Evolutionary conservation across 2,888 invertebrate genomes (phyloP), one percentile per base, ranked within the genome.

Genomic region (Torymus texanus): DNA sequence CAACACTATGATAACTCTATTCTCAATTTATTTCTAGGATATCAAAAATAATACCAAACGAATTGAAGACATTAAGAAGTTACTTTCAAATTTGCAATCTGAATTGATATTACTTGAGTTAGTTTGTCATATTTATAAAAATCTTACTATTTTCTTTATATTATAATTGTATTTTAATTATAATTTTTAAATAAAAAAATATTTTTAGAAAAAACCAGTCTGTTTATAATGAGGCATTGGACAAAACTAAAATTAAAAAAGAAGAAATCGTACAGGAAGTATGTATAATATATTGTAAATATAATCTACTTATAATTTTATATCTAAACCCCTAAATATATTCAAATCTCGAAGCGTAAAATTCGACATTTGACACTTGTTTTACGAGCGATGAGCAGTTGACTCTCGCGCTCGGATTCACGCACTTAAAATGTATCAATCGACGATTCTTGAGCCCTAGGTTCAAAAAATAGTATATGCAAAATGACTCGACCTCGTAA

Each of bases 61-160:
- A 29, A 51, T 66, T 2, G 12, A 65, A 55, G 71, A 65, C 18
- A 72, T 24, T 11, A 71, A 61, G 18, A 16, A 61, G 2, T 24
- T n/a, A 0, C 0, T 63, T 12, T 56, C 41, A 2, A 67, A 63
- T 21, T 59, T 80, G 2, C 61, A 70, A 63, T 58, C 67, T 16
- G 76, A 76, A 18, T n/a, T 76, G 10, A 14, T 24, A 29, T 29
- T n/a, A 24, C 29, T 53, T 12, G 67, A 72, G 81, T 81, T 13
- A 58, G 63, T 41, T 41, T 41, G 8, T 41, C 41, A 41, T 78
- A 79, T 59, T 50, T 14, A 63, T 63, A 68, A 53, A 50, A 16
- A 14, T 41, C 16, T 58, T 10, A 16, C 16, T 61, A 41, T 41
- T 59, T 14, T 65, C 18, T n/a, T 18, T 55, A 1, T 18, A 11